Evolutionary conservation across 2,888 invertebrate genomes (phyloP).

Genomic region (Tenthredo distinguenda): DNA sequence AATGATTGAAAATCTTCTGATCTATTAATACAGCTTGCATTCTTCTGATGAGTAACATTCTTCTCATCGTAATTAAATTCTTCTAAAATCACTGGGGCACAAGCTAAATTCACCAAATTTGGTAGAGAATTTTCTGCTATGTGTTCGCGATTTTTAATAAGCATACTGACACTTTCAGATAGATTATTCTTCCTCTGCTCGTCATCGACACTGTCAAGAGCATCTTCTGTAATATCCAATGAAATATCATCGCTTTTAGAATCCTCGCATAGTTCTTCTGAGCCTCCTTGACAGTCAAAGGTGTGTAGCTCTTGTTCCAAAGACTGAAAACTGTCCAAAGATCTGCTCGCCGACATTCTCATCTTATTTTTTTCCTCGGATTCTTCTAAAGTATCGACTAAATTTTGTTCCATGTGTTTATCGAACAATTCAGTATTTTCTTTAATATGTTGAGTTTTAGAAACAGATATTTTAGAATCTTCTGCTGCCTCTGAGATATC

Average conservation of each 20-base stretch:
- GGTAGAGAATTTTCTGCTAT: slow-evolving; percentile 1
- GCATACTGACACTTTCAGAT: not conserved
- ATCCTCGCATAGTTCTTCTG: slow-evolving; percentile 75
- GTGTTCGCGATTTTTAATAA: not conserved
- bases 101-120: slow-evolving; percentile 10
- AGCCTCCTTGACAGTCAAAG: slow-evolving; percentile 77
- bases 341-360: slow-evolving; percentile 74
- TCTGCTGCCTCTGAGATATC: slow-evolving; percentile 2
- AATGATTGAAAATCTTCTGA: not conserved
- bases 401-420: slow-evolving; percentile 73
- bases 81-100: not conserved
- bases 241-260: slow-evolving; percentile 67
- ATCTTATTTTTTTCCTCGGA: slow-evolving; percentile 69
- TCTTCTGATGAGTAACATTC: not conserved
- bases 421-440: slow-evolving; percentile 72
- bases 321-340: slow-evolving; percentile 72
- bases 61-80: slow-evolving; percentile 5
- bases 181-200: slow-evolving; percentile 16
- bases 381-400: slow-evolving; percentile 73
- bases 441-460: slow-evolving; percentile 57
- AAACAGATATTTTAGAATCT: slow-evolving; percentile 45
- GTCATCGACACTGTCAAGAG: slow-evolving; percentile 57
- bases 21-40: not conserved
- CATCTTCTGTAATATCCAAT: slow-evolving; percentile 65
- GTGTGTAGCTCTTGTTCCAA: slow-evolving; percentile 74